Percentiles rank a stretch among this genome's conserved stretches.
Conservation (phyloP, 1,140 invertebrate species). For the Sinonovacula constricta region DNA sequence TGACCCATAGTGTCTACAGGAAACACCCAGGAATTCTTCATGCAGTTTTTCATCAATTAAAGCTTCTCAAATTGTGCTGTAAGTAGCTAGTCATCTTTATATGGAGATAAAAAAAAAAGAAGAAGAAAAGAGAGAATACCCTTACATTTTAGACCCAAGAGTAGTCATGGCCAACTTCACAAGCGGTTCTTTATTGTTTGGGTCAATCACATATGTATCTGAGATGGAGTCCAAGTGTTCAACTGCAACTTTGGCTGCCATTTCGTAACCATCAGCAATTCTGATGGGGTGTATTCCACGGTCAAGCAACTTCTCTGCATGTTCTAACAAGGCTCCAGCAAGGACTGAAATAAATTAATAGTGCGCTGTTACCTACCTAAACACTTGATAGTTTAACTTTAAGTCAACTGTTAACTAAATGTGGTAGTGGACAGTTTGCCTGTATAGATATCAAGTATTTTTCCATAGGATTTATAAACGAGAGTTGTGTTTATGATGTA, state of each 20-base stretch:
- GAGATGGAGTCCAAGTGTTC: conserved; percentile 93
- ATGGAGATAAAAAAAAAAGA: too few relatives aligned
- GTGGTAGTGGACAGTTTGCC: too few relatives aligned
- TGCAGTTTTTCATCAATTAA: too few relatives aligned
- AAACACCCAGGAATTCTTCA: conserved; percentile 51
- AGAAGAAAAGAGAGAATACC: too few relatives aligned
- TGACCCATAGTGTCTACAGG: conserved; percentile 30
- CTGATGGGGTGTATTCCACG: conserved; percentile 99
- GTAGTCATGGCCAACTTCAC: conserved; percentile 98
- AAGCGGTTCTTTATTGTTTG: conserved; percentile 89
- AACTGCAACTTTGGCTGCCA: conserved; percentile 94
- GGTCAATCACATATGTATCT: conserved; percentile 92
- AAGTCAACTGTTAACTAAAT: too few relatives aligned
- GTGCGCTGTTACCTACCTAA: too few relatives aligned
- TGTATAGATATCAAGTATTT: too few relatives aligned
- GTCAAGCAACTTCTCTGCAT: conserved; percentile 95
- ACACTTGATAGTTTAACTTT: too few relatives aligned
- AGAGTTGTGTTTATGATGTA: too few relatives aligned
- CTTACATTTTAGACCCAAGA: conserved; percentile 98
- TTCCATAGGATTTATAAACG: too few relatives aligned
- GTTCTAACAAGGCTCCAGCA: conserved; percentile 95
- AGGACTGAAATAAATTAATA: conserved; percentile 82
- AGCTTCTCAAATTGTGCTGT: too few relatives aligned
- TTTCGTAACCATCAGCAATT: conserved; percentile 99
- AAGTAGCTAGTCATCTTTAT: too few relatives aligned